phyloP scores from a whole-genome alignment of 2,888 invertebrate genomes.

The Melanostoma mellinum region DNA sequence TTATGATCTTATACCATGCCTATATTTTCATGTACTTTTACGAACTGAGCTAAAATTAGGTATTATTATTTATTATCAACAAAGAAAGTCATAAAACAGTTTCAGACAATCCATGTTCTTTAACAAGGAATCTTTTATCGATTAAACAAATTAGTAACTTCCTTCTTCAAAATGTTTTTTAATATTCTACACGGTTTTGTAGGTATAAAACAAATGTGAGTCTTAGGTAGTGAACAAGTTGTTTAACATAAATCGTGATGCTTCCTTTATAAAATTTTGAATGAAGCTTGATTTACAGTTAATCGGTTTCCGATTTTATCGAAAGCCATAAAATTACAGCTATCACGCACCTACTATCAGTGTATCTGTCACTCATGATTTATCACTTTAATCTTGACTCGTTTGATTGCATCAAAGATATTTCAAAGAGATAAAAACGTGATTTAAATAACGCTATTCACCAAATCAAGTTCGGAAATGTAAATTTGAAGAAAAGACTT shows the following conservation, averaged over 20 bases:
- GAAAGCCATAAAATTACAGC: constrained; percentile 34
- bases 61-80: too few species aligned
- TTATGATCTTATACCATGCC: too few species aligned
- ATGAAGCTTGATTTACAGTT: constrained; percentile 40
- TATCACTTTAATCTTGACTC: constrained; percentile 49
- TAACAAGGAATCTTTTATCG: too few species aligned
- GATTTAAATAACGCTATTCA: constrained; percentile 47
- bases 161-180: too few species aligned
- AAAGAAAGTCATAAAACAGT: too few species aligned
- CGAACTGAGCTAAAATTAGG: too few species aligned
- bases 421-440: constrained; percentile 26
- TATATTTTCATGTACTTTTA: too few species aligned
- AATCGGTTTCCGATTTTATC: constrained; percentile 33
- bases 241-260: constrained; percentile 12
- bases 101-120: too few species aligned
- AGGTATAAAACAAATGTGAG: too few species aligned
- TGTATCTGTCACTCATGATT: constrained; percentile 50
- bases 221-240: not conserved
- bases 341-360: constrained; percentile 28
- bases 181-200: too few species aligned
- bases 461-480: constrained; percentile 1
- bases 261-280: constrained; percentile 9
- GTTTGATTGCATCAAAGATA: constrained; percentile 53
- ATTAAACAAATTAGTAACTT: too few species aligned
- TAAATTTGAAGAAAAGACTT: not conserved